Base-by-base conservation (phyloP, 2,888 invertebrate species). In the Heterodera filipjevi region DNA sequence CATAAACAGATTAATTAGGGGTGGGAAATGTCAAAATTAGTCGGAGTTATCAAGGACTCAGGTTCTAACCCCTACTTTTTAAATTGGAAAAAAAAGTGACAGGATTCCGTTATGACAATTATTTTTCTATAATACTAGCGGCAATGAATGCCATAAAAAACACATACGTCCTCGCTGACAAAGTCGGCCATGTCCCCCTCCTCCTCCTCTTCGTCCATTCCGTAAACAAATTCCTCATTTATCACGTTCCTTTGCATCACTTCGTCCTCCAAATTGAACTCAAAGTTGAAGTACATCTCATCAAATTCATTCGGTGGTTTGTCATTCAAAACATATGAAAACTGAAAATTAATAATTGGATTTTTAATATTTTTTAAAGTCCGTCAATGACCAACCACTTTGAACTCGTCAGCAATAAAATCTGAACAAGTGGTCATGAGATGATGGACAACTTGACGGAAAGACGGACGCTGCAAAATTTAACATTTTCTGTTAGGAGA, bases 401-500 rank as follows among this genome's bases (percentile, higher is more conserved):
- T 71, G 12, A 59, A 73, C 22, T 49, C 68, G 27, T 77, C 44
- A 32, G 71, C 39, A 75, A 77, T 59, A 53, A 33, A 76, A 53
- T 79, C 66, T 76, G 64, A 30, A 76, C 10, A 59, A 59, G 8
- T 59, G 59, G 59, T 59, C 27, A 64, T 30, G 66, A 76, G 71
- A 32, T 83, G 33, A 35, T 59, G 59, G 32, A 75, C 75, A 81
- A 82, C 22, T 77, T 68, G 59, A 71, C 78, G 35, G 59, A 66
- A 73, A 46, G 66, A 33, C n/a, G 71, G 32, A n/a, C 46, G 27
- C 59, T 71, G 12, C 86, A 76, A 49, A 84, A 66, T 14, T 81
- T 39, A 84, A 64, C 6, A 81, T 81, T 16, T 86, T 85, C 27
- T 86, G 81, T 77, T 86, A 84, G 12, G n/a, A n/a, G n/a, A n/a